Base-by-base conservation (phyloP, 2,888 invertebrate genomes). In the Sepiola atlantica region DNA sequence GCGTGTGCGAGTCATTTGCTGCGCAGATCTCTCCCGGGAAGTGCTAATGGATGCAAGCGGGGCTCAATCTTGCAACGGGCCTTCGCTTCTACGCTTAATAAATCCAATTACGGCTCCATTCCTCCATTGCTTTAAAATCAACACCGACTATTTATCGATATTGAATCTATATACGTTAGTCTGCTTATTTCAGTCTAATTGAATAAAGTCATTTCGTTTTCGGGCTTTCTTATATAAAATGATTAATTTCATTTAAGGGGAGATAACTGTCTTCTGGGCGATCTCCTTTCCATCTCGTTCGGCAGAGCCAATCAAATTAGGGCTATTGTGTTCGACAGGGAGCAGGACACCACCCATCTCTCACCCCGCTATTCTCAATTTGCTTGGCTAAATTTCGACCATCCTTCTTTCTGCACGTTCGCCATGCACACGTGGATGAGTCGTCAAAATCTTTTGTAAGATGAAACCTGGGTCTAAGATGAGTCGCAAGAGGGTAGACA, bases 151-250 rank as follows among this genome's bases (percentile, higher is more conserved):
- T 93, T 93, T 93, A 93, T 93, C 57, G 93, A 93, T 55, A 93
- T 93, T 93, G 55, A 93, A 93, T 93, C 93, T 93, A 93, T 93
- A 93, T 93, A 93, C 32, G 93, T 93, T 45, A 54, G 93, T 93
- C 93, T 35, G 32, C 93, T 93, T 93, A 93, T 93, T 55, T 93
- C 55, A 28, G 12, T 21, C 93, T 55, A 93, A 93, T 93, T 93
- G 54, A 93, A 93, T 93, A 93, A 93, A 28, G 93, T 28, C 35
- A 55, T 57, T 93, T 55, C 93, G 55, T 55, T 45, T 55, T 93
- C n/a, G 93, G 93, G n/a, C 28, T 93, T 93, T 93, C 55, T 93
- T 93, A 93, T 93, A 77, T 35, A 55, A 55, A 93, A 93, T 93
- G 55, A 93, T 93, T 93, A 93, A 93, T 93, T 93, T 93, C 93